These are phyloP conservation scores for Hymenopus coronatus DNA, from an alignment of 2,888 invertebrate genomes.

Conservation along the genomic window DNA sequence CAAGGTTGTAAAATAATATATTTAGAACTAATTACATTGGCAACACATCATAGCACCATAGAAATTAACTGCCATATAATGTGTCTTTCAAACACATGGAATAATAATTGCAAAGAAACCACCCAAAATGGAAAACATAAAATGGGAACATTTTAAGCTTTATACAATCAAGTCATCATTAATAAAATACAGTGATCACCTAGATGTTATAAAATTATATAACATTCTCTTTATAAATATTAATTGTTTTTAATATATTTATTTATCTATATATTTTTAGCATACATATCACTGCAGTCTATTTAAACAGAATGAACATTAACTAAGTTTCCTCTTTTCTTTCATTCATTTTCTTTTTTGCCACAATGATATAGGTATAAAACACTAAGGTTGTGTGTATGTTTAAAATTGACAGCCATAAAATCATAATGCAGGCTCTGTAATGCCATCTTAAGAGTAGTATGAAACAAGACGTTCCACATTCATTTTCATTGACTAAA, in stretches of 20 bases:
- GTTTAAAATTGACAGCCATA: neutral
- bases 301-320: neutral
- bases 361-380: neutral
- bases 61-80: constrained; percentile 7
- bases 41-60: constrained; percentile 27
- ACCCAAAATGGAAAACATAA: neutral
- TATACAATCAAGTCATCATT: neutral
- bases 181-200: neutral
- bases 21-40: constrained; percentile 19
- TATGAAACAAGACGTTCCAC: neutral
- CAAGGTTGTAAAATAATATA: constrained; percentile 6
- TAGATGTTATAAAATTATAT: neutral
- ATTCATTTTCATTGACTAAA: neutral
- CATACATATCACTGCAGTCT: neutral
- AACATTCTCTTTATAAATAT: neutral
- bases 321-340: too few species aligned
- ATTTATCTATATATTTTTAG: neutral
- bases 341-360: neutral
- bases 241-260: neutral
- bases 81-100: constrained; percentile 8
- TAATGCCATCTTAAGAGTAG: neutral
- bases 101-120: neutral
- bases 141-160: neutral
- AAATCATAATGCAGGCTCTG: neutral
- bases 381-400: neutral